Conservation (phyloP, 35 echinoderm and acorn worm genomes). For the Strongylocentrotus purpuratus region DNA sequence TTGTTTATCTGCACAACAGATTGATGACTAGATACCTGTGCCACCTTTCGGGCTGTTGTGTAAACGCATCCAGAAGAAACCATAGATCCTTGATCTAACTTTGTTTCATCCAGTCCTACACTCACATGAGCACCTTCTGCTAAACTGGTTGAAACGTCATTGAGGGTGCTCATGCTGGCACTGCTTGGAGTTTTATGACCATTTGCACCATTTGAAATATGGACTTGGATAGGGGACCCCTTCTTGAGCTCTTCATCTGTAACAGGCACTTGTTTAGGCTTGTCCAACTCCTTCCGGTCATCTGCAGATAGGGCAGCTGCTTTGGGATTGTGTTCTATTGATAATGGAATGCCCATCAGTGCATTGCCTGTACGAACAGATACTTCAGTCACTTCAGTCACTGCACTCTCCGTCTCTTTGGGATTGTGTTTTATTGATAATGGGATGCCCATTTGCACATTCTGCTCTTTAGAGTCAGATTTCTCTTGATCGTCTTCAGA, state of each 20-base stretch:
- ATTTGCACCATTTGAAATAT: background rate
- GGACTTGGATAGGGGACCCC: background rate
- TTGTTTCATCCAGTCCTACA: background rate
- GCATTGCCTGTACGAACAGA: background rate
- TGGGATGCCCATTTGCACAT: background rate
- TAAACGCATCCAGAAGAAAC: background rate
- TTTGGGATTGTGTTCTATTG: background rate
- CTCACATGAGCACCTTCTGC: background rate
- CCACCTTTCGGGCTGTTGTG: background rate
- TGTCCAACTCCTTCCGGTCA: background rate
- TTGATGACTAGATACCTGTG: background rate
- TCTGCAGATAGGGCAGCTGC: background rate
- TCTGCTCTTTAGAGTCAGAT: background rate
- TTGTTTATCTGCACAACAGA: background rate
- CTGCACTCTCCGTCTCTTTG: background rate
- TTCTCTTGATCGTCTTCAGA: background rate
- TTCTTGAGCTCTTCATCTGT: background rate
- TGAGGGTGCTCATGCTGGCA: background rate
- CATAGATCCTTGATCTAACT: background rate
- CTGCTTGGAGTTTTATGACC: background rate
- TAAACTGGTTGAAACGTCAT: background rate
- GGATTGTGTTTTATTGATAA: background rate
- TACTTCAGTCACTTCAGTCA: background rate
- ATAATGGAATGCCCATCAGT: background rate
- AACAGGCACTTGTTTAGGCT: background rate